Evolutionary conservation across 2,797 vertebrate genomes (phyloP).

Genomic region (Rousettus madagascariensis): DNA sequence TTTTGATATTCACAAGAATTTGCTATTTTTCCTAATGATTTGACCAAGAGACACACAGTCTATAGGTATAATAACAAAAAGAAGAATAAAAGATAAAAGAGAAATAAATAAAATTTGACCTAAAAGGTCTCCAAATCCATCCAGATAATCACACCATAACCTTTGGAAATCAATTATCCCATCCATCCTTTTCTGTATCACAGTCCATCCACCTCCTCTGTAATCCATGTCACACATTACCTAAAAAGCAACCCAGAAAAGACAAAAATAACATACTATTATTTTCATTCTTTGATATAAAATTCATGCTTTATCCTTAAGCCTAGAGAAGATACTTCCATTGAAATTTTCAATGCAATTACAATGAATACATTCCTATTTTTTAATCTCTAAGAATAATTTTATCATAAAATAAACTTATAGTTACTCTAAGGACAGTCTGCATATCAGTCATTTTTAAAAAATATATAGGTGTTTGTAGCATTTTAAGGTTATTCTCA

Average conservation of each 20-base stretch:
- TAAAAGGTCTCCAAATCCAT: slow-evolving; percentile 94
- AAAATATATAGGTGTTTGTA: neutral
- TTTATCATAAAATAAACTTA: neutral
- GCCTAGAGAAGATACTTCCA: neutral
- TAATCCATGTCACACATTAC: slow-evolving; percentile 97
- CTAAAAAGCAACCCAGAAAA: slow-evolving; percentile 81
- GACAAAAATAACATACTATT: slow-evolving; percentile 1
- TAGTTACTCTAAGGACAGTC: neutral
- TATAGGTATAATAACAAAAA: neutral
- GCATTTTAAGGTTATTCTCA: neutral
- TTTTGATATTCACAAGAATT: slow-evolving; percentile 3
- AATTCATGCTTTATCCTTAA: neutral
- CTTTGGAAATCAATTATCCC: slow-evolving; percentile 91
- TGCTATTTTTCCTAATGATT: neutral
- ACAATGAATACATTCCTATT: neutral
- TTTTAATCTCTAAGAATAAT: neutral
- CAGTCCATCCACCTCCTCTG: slow-evolving; percentile 95
- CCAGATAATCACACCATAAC: slow-evolving; percentile 90
- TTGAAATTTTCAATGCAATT: neutral
- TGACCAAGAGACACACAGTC: neutral
- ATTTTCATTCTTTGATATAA: slow-evolving; percentile 30
- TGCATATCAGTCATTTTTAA: neutral
- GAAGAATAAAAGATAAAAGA: neutral
- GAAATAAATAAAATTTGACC: slow-evolving; percentile 82
- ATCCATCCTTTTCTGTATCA: slow-evolving; percentile 92